Percentiles rank a stretch among this genome's conserved stretches.
Conservation (phyloP, 2,888 invertebrate species). For the Girardia tigrina region DNA sequence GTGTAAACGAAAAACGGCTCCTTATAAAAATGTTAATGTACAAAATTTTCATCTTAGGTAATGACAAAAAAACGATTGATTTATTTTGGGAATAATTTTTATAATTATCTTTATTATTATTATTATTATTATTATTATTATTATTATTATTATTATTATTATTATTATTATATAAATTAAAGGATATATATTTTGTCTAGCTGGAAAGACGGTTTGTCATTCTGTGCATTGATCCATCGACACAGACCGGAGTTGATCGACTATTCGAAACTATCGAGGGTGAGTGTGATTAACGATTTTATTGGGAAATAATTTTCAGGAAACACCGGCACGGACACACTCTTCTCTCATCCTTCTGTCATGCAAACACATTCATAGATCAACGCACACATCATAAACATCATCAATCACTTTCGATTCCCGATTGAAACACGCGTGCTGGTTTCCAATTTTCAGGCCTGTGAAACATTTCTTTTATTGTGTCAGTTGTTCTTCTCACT, state of each 20-base stretch:
- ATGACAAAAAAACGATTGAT: too few relatives aligned
- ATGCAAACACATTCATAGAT: not conserved
- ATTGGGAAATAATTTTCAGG: too few relatives aligned
- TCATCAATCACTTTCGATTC: too few relatives aligned
- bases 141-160: too few relatives aligned
- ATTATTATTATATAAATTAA: too few relatives aligned
- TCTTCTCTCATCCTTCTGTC: too few relatives aligned
- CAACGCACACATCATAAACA: too few relatives aligned
- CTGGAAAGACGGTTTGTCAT: constrained; percentile 98
- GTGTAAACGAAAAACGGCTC: constrained; percentile 99
- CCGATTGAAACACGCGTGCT: too few relatives aligned
- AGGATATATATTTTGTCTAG: constrained; percentile 54
- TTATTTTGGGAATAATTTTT: too few relatives aligned
- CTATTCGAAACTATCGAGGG: constrained; percentile 29
- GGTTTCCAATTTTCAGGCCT: too few relatives aligned
- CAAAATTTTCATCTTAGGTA: constrained; percentile 92
- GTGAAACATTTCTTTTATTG: too few relatives aligned
- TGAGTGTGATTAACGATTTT: not conserved
- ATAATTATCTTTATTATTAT: not conserved
- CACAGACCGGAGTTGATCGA: constrained; percentile 90
- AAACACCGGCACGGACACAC: not conserved
- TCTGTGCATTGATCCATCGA: constrained; percentile 97
- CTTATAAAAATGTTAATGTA: constrained; percentile 99
- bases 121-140: not conserved
- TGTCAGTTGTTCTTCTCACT: too few relatives aligned